phyloP scores from a whole-genome alignment of 2,113 vertebrate species.

The Pomatorhinus ruficollis region DNA sequence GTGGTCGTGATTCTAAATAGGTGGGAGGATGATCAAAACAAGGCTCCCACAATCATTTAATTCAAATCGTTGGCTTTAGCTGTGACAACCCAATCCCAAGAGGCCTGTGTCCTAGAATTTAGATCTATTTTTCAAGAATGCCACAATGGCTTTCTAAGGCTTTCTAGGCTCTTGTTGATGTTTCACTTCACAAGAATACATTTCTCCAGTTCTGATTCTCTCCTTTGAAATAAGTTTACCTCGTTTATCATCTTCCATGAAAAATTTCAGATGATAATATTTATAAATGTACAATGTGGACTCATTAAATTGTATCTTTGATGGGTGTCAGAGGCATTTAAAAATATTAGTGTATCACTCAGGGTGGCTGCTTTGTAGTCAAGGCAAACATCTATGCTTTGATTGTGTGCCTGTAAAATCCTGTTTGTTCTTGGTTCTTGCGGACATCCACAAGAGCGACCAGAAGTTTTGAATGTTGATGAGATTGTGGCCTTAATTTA shows the following conservation, averaged over 20 bases:
- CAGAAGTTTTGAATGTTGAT: not conserved
- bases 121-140: not conserved
- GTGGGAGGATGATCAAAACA: not conserved
- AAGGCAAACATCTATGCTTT: not conserved
- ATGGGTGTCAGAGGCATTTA: not conserved
- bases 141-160: not conserved
- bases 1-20: not conserved
- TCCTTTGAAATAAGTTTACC: not conserved
- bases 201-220: not conserved
- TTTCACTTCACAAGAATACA: not conserved
- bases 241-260: not conserved
- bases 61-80: not conserved
- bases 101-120: not conserved
- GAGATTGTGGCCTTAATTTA: not conserved
- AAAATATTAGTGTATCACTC: not conserved
- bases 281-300: not conserved
- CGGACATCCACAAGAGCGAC: not conserved
- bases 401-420: not conserved
- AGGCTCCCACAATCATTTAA: not conserved
- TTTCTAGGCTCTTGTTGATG: not conserved
- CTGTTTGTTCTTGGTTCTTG: not conserved
- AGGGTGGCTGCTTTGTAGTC: not conserved
- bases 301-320: not conserved
- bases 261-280: not conserved
- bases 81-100: not conserved